These are phyloP conservation scores for Ophioderma brevispina DNA, from an alignment of 35 echinoderm and acorn worm species.

Conservation along the genomic window DNA sequence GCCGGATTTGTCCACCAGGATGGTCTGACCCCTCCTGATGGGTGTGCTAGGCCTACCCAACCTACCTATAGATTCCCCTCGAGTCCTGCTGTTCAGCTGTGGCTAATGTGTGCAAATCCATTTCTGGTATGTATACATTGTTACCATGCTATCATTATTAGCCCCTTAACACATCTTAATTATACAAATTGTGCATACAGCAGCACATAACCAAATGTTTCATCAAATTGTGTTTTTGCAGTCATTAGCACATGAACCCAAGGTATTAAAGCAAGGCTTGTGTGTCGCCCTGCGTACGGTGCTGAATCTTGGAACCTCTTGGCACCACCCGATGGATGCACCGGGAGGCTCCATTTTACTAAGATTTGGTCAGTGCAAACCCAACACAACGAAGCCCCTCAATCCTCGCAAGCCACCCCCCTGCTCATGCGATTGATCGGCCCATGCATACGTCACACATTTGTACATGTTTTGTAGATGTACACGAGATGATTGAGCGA, in stretches of 20 bases:
- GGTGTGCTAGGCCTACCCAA: slow-evolving; percentile 90
- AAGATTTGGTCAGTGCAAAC: slow-evolving; percentile 86
- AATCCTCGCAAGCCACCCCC: slow-evolving; percentile 78
- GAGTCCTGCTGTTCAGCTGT: slow-evolving; percentile 93
- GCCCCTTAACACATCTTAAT: too few relatives aligned
- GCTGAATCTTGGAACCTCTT: slow-evolving; percentile 81
- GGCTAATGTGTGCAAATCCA: slow-evolving; percentile 95
- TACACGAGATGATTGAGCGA: too few relatives aligned
- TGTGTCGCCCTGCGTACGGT: slow-evolving; percentile 81
- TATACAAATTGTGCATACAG: too few relatives aligned
- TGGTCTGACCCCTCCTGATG: slow-evolving; percentile 83
- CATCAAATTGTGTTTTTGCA: too few relatives aligned
- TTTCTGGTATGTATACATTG: too few relatives aligned
- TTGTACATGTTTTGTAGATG: slow-evolving; percentile 98
- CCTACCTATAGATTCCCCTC: slow-evolving; percentile 95
- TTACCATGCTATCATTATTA: too few relatives aligned
- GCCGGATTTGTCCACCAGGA: slow-evolving; percentile 95
- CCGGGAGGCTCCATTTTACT: slow-evolving; percentile 94
- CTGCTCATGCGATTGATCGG: slow-evolving; percentile 87
- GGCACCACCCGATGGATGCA: slow-evolving; percentile 79
- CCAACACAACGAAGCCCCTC: slow-evolving; percentile 77
- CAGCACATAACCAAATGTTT: too few relatives aligned
- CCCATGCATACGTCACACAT: slow-evolving; percentile 95
- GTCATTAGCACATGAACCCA: slow-evolving; percentile 87
- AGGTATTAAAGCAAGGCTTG: slow-evolving; percentile 90